phyloP scores from a whole-genome alignment of 2,113 vertebrate species.

The Sphaerodactylus townsendi region DNA sequence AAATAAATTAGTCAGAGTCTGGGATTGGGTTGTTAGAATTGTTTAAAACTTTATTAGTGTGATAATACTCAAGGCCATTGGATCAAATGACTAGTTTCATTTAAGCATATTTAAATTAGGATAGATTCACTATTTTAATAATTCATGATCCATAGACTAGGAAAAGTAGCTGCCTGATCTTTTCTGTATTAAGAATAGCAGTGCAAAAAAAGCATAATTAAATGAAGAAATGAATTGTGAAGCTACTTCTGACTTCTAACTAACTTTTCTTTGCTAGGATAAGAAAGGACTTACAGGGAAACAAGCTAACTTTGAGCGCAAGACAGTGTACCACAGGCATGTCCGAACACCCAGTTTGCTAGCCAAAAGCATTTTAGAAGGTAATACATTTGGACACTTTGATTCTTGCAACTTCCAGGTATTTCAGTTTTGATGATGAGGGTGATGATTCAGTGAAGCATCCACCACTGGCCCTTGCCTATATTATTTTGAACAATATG shows the following conservation, averaged over 20 bases:
- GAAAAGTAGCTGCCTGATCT: not conserved
- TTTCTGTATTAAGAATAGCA: not conserved
- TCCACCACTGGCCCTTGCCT: not conserved
- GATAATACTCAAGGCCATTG: no score
- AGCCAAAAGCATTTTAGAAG: constrained; percentile 98
- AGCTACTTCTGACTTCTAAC: not conserved
- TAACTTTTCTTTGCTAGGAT: constrained; percentile 77
- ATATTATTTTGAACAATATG: not conserved
- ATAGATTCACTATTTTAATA: not conserved
- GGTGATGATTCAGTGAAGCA: not conserved
- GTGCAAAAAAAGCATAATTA: not conserved
- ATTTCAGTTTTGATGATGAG: not conserved
- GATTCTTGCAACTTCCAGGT: not conserved
- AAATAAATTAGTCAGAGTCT: no score
- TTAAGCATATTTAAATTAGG: not conserved
- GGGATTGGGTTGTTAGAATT: no score
- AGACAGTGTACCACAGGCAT: constrained; percentile 90
- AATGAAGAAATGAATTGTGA: not conserved
- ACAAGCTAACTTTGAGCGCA: constrained; percentile 86
- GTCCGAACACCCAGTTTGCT: constrained; percentile 92
- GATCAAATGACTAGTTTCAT: no score
- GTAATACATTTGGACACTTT: constrained; percentile 63
- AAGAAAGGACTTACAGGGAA: constrained; percentile 94
- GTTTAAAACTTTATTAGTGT: no score
- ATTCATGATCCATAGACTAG: not conserved